phyloP scores from a whole-genome alignment of 2,797 vertebrate species.

The Eurystomus glaucurus region DNA sequence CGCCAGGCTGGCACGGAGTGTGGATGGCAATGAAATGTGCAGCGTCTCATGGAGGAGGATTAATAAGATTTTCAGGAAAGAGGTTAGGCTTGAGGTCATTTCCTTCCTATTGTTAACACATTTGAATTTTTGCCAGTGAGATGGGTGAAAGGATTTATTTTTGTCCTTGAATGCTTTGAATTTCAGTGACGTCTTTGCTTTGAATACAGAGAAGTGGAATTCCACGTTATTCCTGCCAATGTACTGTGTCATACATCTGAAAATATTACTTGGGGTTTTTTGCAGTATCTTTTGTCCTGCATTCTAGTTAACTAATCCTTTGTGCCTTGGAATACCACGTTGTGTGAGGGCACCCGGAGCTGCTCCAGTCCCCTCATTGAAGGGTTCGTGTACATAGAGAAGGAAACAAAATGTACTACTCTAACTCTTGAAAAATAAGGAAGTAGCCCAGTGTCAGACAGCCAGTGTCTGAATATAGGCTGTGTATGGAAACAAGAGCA shows the following conservation, averaged over 20 bases:
- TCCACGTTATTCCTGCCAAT: conserved; percentile 36
- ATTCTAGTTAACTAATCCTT: not conserved
- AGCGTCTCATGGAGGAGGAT: not conserved
- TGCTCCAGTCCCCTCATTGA: not conserved
- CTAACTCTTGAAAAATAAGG: not conserved
- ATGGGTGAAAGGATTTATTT: conserved; percentile 69
- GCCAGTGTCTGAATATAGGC: not conserved
- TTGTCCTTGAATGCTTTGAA: conserved; percentile 65
- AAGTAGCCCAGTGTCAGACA: not conserved
- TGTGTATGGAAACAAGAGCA: not conserved
- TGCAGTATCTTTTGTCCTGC: not conserved
- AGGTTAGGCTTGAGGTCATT: conserved; percentile 72
- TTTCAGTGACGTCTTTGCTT: conserved; percentile 28
- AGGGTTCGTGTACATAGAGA: not conserved
- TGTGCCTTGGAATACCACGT: not conserved
- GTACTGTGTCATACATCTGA: not conserved
- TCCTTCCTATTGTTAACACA: conserved; percentile 54
- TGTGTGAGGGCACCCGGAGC: not conserved
- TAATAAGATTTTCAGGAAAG: conserved; percentile 57
- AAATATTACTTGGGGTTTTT: not conserved
- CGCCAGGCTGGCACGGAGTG: not conserved
- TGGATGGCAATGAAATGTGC: not conserved
- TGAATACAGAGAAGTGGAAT: conserved; percentile 9
- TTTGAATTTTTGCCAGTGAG: conserved; percentile 55
- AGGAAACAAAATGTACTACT: not conserved